A percentile compares a stretch with the other conserved stretches of the same genome.
Conservation (phyloP, 2,797 vertebrate genomes). For the Trachops cirrhosus region DNA sequence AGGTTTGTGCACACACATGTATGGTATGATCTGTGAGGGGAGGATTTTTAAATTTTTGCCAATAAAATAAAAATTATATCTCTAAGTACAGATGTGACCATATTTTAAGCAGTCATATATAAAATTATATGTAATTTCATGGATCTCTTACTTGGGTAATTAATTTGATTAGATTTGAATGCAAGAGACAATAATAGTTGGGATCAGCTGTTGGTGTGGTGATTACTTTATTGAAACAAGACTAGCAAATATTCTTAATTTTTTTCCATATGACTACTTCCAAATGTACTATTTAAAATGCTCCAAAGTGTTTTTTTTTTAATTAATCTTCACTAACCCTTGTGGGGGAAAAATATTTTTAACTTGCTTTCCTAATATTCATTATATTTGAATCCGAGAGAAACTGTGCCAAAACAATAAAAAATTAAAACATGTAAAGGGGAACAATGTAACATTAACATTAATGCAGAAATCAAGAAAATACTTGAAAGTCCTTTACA, state of each 20-base stretch:
- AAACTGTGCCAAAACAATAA: conserved; percentile 47
- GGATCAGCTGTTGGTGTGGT: neutral
- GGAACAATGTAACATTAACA: neutral
- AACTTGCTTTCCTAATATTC: conserved; percentile 38
- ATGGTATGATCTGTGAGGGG: conserved; percentile 57
- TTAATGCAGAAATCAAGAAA: conserved; percentile 17
- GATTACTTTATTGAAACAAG: conserved; percentile 29
- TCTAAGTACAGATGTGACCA: conserved; percentile 61
- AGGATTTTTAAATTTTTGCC: conserved; percentile 64
- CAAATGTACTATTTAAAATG: conserved; percentile 32
- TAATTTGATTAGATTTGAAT: conserved; percentile 69
- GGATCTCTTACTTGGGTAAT: conserved; percentile 47
- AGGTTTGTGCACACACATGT: neutral
- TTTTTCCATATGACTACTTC: neutral
- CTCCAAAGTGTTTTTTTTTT: conserved; percentile 18
- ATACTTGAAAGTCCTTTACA: conserved; percentile 43
- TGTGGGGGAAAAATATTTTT: neutral
- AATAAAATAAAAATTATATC: conserved; percentile 55
- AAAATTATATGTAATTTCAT: conserved; percentile 69
- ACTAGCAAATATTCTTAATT: neutral
- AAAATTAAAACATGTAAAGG: neutral
- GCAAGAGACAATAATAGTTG: conserved; percentile 18
- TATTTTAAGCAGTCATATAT: conserved; percentile 72
- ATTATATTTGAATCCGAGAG: conserved; percentile 8
- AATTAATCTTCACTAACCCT: conserved; percentile 1